A percentile compares a stretch with the other conserved stretches of the same genome.
Evolutionary conservation across 2,888 invertebrate genomes (phyloP).

Genomic region (Apotomis betuletana): DNA sequence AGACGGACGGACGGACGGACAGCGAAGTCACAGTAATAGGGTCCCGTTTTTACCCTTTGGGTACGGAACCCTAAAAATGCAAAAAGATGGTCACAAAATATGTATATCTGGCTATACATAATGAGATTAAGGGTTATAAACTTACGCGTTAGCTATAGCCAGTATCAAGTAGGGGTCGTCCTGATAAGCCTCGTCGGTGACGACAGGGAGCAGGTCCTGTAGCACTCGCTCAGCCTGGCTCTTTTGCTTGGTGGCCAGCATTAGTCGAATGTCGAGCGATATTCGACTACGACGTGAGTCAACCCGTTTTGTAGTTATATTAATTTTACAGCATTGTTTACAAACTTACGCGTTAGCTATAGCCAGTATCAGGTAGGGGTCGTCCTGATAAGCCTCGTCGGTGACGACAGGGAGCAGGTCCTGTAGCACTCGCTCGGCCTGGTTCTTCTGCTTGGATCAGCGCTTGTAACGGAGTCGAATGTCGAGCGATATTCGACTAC

Average conservation of each 20-base stretch:
- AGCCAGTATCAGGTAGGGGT: slow-evolving; percentile 94
- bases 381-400: slow-evolving; percentile 88
- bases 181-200: slow-evolving; percentile 87
- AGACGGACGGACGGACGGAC: too few relatives aligned
- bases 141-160: slow-evolving; percentile 90
- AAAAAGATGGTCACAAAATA: too few relatives aligned
- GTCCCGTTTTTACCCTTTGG: too few relatives aligned
- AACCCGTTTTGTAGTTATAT: slow-evolving; percentile 50
- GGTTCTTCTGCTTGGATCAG: slow-evolving; percentile 92
- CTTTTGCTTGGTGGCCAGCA: slow-evolving; percentile 93
- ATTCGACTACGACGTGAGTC: slow-evolving; percentile 77
- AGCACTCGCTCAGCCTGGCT: slow-evolving; percentile 92
- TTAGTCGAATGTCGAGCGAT: slow-evolving; percentile 83
- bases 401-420: slow-evolving; percentile 87
- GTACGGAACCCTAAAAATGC: too few relatives aligned
- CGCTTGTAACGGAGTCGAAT: slow-evolving; percentile 82
- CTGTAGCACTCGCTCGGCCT: slow-evolving; percentile 92
- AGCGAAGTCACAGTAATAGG: too few relatives aligned
- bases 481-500: too few relatives aligned
- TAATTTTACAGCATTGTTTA: slow-evolving; percentile 67
- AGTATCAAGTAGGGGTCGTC: slow-evolving; percentile 94
- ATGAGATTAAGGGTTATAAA: slow-evolving; percentile 27
- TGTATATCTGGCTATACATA: too few relatives aligned
- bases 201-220: slow-evolving; percentile 86
- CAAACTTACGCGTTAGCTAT: slow-evolving; percentile 87